Percentiles rank a stretch among this genome's conserved stretches.
These are phyloP conservation scores for Macropis europaea DNA, from an alignment of 2,888 invertebrate species.

Conservation along the genomic window DNA sequence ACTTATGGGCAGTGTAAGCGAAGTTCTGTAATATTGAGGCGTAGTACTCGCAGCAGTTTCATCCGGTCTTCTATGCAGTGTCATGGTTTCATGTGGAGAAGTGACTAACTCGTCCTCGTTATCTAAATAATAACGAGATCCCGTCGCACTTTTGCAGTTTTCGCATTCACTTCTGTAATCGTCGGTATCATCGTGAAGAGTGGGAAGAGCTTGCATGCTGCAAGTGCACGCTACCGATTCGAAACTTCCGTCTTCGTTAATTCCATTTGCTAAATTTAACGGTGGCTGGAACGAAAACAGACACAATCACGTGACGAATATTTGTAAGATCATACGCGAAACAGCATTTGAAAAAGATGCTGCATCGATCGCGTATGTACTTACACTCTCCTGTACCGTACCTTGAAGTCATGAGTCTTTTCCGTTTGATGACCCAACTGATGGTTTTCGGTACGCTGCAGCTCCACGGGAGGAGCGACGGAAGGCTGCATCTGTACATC, in stretches of 20 bases:
- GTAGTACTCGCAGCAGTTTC: conserved; percentile 79
- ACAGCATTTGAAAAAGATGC: no score
- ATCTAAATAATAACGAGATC: conserved; percentile 84
- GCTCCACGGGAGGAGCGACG: conserved; percentile 39
- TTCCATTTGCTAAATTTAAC: conserved; percentile 71
- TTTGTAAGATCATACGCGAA: background rate
- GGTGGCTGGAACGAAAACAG: conserved; percentile 65
- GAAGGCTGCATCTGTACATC: conserved; percentile 48
- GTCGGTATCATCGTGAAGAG: conserved; percentile 82
- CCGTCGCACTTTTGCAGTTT: conserved; percentile 90
- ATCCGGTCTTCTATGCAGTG: conserved; percentile 83
- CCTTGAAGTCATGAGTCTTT: conserved; percentile 60
- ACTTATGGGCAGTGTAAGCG: conserved; percentile 85
- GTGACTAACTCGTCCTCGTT: conserved; percentile 83
- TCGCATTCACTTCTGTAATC: conserved; percentile 92
- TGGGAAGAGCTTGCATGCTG: conserved; percentile 77
- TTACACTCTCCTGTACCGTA: conserved; percentile 14
- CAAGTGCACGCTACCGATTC: conserved; percentile 78
- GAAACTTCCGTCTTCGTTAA: conserved; percentile 77
- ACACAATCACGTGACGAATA: background rate
- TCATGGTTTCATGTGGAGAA: conserved; percentile 85
- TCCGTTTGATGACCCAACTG: conserved; percentile 44
- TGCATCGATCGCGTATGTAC: background rate
- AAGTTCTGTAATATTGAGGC: conserved; percentile 83
- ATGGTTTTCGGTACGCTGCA: conserved; percentile 58